Evolutionary conservation across 1,140 invertebrate genomes (phyloP).

Genomic region (Aphelinus certus): DNA sequence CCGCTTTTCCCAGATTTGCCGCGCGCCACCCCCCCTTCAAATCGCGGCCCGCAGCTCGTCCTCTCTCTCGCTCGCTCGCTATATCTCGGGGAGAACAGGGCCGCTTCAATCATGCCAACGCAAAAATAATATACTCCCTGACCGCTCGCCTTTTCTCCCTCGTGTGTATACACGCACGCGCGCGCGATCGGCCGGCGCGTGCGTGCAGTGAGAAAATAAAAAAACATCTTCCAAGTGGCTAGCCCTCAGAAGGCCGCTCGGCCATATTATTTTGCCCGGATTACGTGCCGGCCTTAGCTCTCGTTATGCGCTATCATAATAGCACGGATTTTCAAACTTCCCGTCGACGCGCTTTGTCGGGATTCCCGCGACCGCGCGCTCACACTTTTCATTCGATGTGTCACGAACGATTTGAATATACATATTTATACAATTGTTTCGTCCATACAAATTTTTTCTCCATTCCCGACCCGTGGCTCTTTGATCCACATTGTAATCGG

Average conservation of each 20-base stretch:
- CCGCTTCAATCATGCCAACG: constrained; percentile 42
- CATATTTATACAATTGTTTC: too few species aligned
- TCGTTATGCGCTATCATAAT: neutral
- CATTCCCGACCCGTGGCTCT: too few species aligned
- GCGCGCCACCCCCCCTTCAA: constrained; percentile 22
- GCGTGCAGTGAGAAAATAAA: constrained; percentile 28
- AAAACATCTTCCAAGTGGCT: constrained; percentile 23
- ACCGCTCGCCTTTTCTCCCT: neutral
- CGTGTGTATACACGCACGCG: neutral
- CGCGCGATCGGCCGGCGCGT: neutral
- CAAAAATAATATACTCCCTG: constrained; percentile 58
- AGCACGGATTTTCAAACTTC: constrained; percentile 1
- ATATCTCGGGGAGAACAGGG: constrained; percentile 42
- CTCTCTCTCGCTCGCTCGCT: constrained; percentile 44
- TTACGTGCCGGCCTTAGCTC: neutral
- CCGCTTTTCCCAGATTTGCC: constrained; percentile 64
- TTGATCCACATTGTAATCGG: too few species aligned
- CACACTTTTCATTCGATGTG: too few species aligned
- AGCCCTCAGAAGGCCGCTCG: too few species aligned
- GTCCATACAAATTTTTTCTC: too few species aligned
- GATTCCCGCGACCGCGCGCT: too few species aligned
- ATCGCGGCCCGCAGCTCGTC: constrained; percentile 40
- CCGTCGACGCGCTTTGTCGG: neutral
- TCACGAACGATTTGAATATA: too few species aligned
- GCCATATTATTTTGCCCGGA: too few species aligned